Conservation (phyloP, 2,888 invertebrate species). For the Patella ulyssiponensis region DNA sequence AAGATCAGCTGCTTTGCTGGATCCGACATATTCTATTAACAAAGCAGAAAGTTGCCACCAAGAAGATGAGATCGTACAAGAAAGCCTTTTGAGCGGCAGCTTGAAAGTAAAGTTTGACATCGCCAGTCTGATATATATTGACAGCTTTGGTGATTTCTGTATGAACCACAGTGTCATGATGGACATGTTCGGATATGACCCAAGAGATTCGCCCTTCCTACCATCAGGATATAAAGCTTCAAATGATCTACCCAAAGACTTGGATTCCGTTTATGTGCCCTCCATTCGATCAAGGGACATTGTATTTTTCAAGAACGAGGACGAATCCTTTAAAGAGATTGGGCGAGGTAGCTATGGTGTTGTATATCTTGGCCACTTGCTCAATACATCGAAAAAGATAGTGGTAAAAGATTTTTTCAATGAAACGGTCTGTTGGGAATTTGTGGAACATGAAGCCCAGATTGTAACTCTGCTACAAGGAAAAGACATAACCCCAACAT, state of each 20-base stretch:
- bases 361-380: slow-evolving; percentile 30
- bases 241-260: neutral
- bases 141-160: neutral
- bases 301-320: slow-evolving; percentile 29
- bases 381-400: neutral
- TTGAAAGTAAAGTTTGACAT: neutral
- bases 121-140: neutral
- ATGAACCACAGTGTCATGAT: neutral
- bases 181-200: neutral
- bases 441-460: slow-evolving; percentile 38
- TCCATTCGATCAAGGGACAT: slow-evolving; percentile 31
- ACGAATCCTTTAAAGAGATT: slow-evolving; percentile 36
- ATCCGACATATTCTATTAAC: no score
- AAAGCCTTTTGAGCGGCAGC: no score
- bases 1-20: no score
- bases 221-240: neutral
- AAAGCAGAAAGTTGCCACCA: no score
- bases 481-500: slow-evolving; percentile 36
- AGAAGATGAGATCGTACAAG: no score
- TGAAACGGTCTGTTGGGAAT: slow-evolving; percentile 32
- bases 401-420: slow-evolving; percentile 15
- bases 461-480: slow-evolving; percentile 37
- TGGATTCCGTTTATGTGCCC: slow-evolving; percentile 34
- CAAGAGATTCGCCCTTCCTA: neutral
- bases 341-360: slow-evolving; percentile 38